Base-by-base conservation (phyloP, 2,113 vertebrate species). In the Callipepla squamata region DNA sequence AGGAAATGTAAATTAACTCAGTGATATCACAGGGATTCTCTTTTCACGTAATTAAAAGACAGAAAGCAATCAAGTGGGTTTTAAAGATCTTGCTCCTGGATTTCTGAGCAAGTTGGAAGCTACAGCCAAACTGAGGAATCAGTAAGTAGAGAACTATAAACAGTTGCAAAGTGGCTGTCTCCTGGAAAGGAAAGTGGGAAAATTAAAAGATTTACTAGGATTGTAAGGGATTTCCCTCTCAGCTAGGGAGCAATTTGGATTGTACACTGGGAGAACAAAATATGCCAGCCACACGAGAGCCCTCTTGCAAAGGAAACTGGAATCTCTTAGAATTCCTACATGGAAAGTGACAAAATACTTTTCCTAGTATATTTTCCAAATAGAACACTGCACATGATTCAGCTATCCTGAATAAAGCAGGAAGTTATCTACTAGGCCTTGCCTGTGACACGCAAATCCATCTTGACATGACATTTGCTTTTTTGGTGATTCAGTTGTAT, bases 401-500 rank as follows among this genome's bases (percentile, higher is more conserved):
- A 85, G 77, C 73, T 66, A 25, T 58, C 20, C 47, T 70, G 77
- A 89, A 22, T 65, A 81, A 91, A 93, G 74, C 73, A 87, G 73
- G 63, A 83, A 61, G 42, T 89, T 90, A 47, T 88, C 80, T 48
- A 2, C 50, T 77, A 32, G 89, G 74, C 47, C 34, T 70, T 59
- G 48, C 47, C 23, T 81, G 77, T 53, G 74, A 79, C 65, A 55
- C 17, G 45, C 20, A 94, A 92, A 79, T 61, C 58, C 36, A 44
- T 92, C 77, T 78, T 89, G 89, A 89, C 7, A 1, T 86, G 89
- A 78, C 77, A 80, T 86, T 94, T 90, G 68, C 65, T 86, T 88
- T 85, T 85, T 84, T 90, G 90, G 13, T 34, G 28, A 20, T 85
- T 28, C 62, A 69, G 19, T 42, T n/a, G 19, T 50, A 62, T 15